These are phyloP conservation scores for Oceanodroma leucorhoa DNA, from an alignment of 2,797 vertebrate genomes.

Conservation along the genomic window DNA sequence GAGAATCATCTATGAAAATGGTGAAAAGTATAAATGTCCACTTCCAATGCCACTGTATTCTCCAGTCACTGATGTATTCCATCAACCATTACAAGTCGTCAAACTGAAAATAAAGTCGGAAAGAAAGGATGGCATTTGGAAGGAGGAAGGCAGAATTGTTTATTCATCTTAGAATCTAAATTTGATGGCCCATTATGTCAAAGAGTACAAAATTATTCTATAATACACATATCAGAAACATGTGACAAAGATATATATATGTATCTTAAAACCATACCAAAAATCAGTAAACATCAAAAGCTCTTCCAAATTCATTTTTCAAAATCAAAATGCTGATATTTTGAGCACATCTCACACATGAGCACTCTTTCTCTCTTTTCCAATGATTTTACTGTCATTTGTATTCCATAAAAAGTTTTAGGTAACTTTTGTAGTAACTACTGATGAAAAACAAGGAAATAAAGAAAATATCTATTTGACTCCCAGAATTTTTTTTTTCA, in stretches of 20 bases:
- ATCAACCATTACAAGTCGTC: not conserved
- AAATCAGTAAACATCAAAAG: not conserved
- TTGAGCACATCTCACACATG: not conserved
- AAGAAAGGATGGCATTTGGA: not conserved
- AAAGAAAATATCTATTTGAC: not conserved
- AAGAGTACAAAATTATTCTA: not conserved
- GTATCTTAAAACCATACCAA: not conserved
- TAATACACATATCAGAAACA: not conserved
- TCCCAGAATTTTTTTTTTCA: not conserved
- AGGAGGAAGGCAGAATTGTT: not conserved
- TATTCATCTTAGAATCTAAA: not conserved
- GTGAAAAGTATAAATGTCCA: not conserved
- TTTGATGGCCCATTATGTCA: not conserved
- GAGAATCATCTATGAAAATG: not conserved
- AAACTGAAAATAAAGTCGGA: not conserved
- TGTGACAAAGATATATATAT: not conserved
- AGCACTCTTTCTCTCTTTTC: too few relatives aligned
- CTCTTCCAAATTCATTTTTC: not conserved
- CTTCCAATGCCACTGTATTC: not conserved
- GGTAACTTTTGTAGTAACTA: not conserved
- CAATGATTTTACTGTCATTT: not conserved
- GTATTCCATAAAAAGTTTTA: not conserved
- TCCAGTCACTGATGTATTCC: not conserved
- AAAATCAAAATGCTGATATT: not conserved
- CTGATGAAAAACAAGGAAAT: not conserved